These are phyloP conservation scores for Heliopora coerulea DNA, from an alignment of 92 coral and sea anemone species.

Conservation along the genomic window DNA sequence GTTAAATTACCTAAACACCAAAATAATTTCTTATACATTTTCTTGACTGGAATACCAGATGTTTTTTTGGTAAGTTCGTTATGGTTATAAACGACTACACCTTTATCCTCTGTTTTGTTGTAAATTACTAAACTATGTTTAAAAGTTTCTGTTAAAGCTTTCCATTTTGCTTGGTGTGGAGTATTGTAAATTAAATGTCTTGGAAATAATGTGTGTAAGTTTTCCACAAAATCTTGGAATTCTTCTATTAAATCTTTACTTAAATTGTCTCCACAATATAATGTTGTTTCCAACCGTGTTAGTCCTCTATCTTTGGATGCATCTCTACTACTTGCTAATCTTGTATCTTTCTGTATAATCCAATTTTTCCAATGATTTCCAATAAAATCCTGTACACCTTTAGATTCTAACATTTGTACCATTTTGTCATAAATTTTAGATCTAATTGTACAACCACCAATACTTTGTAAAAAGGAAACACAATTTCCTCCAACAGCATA, in stretches of 20 bases:
- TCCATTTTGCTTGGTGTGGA: constrained; percentile 9
- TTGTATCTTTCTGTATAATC: neutral
- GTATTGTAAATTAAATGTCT: constrained; percentile 11
- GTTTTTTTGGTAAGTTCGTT: constrained; percentile 25
- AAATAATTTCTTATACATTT: neutral
- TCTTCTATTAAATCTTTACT: neutral
- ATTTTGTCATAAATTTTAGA: constrained; percentile 14
- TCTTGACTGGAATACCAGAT: constrained; percentile 17
- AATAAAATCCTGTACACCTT: neutral
- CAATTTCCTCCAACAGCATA: neutral
- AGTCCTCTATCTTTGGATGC: neutral
- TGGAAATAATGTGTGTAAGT: neutral
- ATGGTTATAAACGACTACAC: constrained; percentile 12
- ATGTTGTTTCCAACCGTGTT: neutral
- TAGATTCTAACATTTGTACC: constrained; percentile 21
- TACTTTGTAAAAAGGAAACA: neutral
- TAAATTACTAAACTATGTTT: constrained; percentile 23
- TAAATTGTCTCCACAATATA: neutral
- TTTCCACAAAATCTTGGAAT: neutral
- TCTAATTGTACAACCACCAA: neutral
- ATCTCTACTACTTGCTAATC: neutral
- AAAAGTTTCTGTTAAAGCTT: constrained; percentile 13
- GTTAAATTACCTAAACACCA: constrained; percentile 33
- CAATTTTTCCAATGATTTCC: constrained; percentile 3
- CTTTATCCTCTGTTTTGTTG: constrained; percentile 23